Conservation (phyloP, 2,888 invertebrate genomes). For the Spodoptera exigua region DNA sequence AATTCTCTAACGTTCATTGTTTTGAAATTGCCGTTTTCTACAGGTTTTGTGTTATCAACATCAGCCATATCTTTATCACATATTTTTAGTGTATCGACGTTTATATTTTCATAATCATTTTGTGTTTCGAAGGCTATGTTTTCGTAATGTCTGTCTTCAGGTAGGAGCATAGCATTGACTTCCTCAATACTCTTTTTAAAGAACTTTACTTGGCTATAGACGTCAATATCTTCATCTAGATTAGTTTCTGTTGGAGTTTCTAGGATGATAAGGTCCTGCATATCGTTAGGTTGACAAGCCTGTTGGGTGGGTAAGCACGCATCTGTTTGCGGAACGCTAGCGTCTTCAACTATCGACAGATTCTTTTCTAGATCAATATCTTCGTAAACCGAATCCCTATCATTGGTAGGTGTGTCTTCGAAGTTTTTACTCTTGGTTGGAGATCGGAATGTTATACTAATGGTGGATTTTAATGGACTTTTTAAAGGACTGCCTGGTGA, state of each 20-base stretch:
- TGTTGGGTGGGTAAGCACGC: slow-evolving; percentile 89
- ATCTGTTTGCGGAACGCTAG: slow-evolving; percentile 87
- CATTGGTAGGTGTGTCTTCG: slow-evolving; percentile 82
- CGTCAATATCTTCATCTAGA: slow-evolving; percentile 80
- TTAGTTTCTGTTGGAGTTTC: slow-evolving; percentile 89
- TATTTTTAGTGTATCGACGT: slow-evolving; percentile 76
- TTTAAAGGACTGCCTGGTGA: slow-evolving; percentile 82
- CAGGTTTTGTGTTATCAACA: slow-evolving; percentile 58
- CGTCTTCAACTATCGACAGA: slow-evolving; percentile 87
- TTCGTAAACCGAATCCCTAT: slow-evolving; percentile 89
- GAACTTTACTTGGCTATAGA: slow-evolving; percentile 94
- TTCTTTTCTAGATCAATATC: slow-evolving; percentile 87
- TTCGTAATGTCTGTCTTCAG: slow-evolving; percentile 74
- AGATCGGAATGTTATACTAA: slow-evolving; percentile 92
- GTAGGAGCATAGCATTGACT: slow-evolving; percentile 90
- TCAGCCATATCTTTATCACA: slow-evolving; percentile 75
- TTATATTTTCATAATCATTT: slow-evolving; percentile 80
- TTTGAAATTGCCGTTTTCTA: slow-evolving; percentile 79
- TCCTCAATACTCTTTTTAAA: slow-evolving; percentile 93
- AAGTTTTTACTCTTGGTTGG: slow-evolving; percentile 88
- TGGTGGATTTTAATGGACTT: slow-evolving; percentile 91
- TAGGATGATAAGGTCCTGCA: slow-evolving; percentile 82
- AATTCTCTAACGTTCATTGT: slow-evolving; percentile 89
- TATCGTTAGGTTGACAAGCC: slow-evolving; percentile 86
- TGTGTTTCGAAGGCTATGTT: slow-evolving; percentile 73